Evolutionary conservation across 2,888 invertebrate species (phyloP), one percentile per base, ranked within the genome.

Genomic region (Boloria selene): DNA sequence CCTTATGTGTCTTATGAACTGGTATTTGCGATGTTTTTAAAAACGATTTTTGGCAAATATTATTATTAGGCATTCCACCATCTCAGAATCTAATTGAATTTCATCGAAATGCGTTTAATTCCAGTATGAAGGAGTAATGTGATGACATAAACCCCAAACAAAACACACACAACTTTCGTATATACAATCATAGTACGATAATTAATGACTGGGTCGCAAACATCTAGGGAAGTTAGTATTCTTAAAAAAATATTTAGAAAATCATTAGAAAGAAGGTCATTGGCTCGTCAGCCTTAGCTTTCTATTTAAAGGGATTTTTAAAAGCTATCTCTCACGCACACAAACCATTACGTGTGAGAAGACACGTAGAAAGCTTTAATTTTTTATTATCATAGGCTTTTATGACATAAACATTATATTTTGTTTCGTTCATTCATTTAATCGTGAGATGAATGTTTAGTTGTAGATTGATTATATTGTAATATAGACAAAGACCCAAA

Each of bases 231-330:
- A 45, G 53, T 26, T 42, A 31, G 42, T 47, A 22, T 54, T 61
- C 38, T 56, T 69, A 59, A 52, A 18, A 61, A 52, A 64, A 64
- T 63, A 65, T 70, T 70, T 66, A 73, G 73, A 74, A 74, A 76
- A 77, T 76, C 55, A 67, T 67, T 67, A 55, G 55, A 60, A 66
- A 61, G 50, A 38, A 22, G 62, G 62, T 67, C 58, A 67, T 31
- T 58, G 52, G 56, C 50, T 52, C 60, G 17, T 38, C 22, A 17
- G 61, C 61, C 56, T 68, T 64, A 50, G 58, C 64, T 68, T 64
- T 68, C 68, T 68, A 56, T 56, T 68, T 64, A 47, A 64, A 68
- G 68, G 64, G 63, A 61, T 60, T 69, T 52, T 52, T 51, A 47
- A 68, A 54, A 62, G n/a, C 60, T 38, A 68, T 64, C 45, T 65